Base-by-base conservation (phyloP, 2,113 vertebrate species). In the Apodemus sylvaticus region DNA sequence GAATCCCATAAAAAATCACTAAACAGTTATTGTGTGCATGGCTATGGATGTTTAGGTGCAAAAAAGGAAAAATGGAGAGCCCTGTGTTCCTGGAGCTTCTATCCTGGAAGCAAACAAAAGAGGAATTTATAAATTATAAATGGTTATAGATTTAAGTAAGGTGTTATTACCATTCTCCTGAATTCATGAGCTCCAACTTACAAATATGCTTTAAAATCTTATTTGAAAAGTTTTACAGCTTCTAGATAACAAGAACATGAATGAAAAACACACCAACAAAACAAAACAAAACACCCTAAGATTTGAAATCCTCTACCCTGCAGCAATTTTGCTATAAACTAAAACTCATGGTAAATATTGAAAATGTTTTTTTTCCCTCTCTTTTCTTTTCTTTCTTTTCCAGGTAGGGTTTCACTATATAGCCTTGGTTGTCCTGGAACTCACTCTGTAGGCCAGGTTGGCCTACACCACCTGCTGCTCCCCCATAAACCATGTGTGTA, bases 291-390 rank as follows among this genome's bases (percentile, higher is more conserved):
- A 2, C 1, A 13, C 51, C 58, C 24, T 42, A 92, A 88, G 51
- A 93, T 86, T 74, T 51, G 66, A 51, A 86, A 78, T 77, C 66
- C 74, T 53, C 20, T 86, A 45, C 17, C 10, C 12, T n/a, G 13
- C 31, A 48, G 68, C 77, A 55, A 17, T 94, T 95, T 83, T 90
- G 3, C n/a, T 20, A 11, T 93, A 89, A 73, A 29, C 82, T 78
- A 22, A 91, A 91, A 86, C 29, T 96, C 73, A n/a, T 71, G 34
- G 11, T 81, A 77, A 81, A 89, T 66, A 81, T n/a, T 85, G 13
- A 19, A 71, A 73, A 73, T 45, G 31, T 81, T 73, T 6, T 73
- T 78, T 77, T 22, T n/a, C n/a, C n/a, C 9, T 31, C 31, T 66
- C 29, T 66, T 13, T 66, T 66, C 31, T 34, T 34, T 68, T 34